A percentile compares a stretch with the other conserved stretches of the same genome.
Evolutionary conservation across 2,888 invertebrate genomes (phyloP).

Genomic region (Prenolepis imparis): DNA sequence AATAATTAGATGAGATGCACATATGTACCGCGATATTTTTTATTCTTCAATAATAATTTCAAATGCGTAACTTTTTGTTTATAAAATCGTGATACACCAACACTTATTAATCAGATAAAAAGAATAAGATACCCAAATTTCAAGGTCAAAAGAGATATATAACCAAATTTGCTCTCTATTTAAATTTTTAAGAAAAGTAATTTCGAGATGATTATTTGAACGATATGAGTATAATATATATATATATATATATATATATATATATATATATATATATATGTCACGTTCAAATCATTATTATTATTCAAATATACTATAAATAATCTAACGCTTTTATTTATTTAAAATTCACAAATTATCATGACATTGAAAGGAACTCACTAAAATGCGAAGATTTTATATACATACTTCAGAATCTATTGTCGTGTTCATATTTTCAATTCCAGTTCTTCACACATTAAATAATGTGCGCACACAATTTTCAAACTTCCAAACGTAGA

Average conservation of each 20-base stretch:
- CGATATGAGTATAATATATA: too few relatives aligned
- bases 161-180: neutral
- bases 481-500: neutral
- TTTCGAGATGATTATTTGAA: too few relatives aligned
- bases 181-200: neutral
- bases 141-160: neutral
- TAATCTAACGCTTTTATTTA: neutral
- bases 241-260: too few relatives aligned
- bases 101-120: neutral
- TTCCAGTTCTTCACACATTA: neutral
- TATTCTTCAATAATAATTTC: neutral
- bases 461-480: neutral
- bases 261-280: too few relatives aligned
- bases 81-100: neutral
- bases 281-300: neutral
- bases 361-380: neutral
- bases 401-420: constrained; percentile 33
- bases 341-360: neutral
- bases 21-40: neutral
- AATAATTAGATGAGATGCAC: too few relatives aligned
- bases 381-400: neutral
- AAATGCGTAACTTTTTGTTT: too few relatives aligned
- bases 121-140: neutral
- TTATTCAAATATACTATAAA: neutral
- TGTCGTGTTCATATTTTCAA: neutral